Evolutionary conservation across 2,113 vertebrate genomes (phyloP), one percentile per base, ranked within the genome.

Genomic region (Charadrius vociferus): DNA sequence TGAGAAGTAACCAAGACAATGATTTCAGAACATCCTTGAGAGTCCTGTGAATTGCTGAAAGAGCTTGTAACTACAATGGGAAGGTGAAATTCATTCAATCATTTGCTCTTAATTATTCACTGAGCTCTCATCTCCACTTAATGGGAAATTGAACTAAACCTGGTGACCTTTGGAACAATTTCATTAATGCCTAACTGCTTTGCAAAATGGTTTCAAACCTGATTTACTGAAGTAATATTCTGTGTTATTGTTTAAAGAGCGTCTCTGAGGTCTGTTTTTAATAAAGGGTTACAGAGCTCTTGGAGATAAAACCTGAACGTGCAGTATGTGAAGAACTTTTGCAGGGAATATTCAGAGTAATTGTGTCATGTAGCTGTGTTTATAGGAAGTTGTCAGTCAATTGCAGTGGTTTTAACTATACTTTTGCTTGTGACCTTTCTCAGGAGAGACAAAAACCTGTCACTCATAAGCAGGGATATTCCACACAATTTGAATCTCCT

Each of bases 191-290:
- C 55, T 88, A 86, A 75, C 55, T 78, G 79, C 88, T 93, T 95
- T 97, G 80, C 82, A 95, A 95, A 97, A 94, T 2, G 1, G 58
- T 93, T 95, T 95, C 81, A 93, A 55, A 93, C 27, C 70, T 97
- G 96, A 97, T 96, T 97, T 97, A 96, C 71, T 88, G 94, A 86
- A 94, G 55, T 97, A 97, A 97, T 97, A 94, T 83, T 83, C 74
- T 93, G 78, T 63, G 70, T 49, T 94, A 80, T 77, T 80, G 32
- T 74, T 93, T 90, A 86, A 90, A 66, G 56, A 92, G 14, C 1
- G 4, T 94, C 90, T 94, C 92, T 47, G 75, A 90, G 65, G 96
- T 89, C 94, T 91, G 21, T 78, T 96, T 95, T 97, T 96, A 97
- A 96, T 96, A 92, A 84, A 77, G 43, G 75, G 82, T 83, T 92